Percentiles rank a stretch among this genome's conserved stretches.
Evolutionary conservation across 1,140 invertebrate species (phyloP).

Genomic region (Aporrectodea caliginosa): DNA sequence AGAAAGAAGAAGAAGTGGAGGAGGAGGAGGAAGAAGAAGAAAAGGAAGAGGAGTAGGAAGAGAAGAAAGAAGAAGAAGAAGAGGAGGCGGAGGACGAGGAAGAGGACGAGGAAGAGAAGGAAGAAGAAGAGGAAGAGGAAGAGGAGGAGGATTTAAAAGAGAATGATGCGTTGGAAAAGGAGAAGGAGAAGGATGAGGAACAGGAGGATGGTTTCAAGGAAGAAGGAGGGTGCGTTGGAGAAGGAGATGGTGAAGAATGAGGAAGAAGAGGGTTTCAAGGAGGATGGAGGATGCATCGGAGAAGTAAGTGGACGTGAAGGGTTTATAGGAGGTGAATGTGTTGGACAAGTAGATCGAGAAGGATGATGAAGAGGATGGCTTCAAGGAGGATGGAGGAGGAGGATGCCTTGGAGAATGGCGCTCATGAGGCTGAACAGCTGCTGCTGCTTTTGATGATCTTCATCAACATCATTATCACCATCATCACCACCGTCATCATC

Average conservation of each 20-base stretch:
- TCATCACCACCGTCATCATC: too few species aligned
- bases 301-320: not conserved
- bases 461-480: too few species aligned
- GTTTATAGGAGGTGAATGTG: too few species aligned
- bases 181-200: not conserved
- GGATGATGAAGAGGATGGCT: too few species aligned
- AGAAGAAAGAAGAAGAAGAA: conserved; percentile 18
- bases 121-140: conserved; percentile 2
- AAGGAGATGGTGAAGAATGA: conserved; percentile 16
- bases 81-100: too few species aligned
- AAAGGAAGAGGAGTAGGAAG: too few species aligned
- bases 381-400: too few species aligned
- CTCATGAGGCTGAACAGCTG: too few species aligned
- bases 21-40: conserved; percentile 28
- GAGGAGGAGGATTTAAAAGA: too few species aligned
- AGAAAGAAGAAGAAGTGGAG: conserved; percentile 32
- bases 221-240: not conserved
- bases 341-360: too few species aligned
- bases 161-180: not conserved
- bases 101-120: conserved; percentile 10
- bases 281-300: conserved; percentile 17
- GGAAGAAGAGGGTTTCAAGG: conserved; percentile 22
- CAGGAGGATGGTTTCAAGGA: not conserved
- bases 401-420: too few species aligned
- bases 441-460: too few species aligned